Base-by-base conservation (phyloP, 2,888 invertebrate genomes). In the Sinhomidia bicolor region DNA sequence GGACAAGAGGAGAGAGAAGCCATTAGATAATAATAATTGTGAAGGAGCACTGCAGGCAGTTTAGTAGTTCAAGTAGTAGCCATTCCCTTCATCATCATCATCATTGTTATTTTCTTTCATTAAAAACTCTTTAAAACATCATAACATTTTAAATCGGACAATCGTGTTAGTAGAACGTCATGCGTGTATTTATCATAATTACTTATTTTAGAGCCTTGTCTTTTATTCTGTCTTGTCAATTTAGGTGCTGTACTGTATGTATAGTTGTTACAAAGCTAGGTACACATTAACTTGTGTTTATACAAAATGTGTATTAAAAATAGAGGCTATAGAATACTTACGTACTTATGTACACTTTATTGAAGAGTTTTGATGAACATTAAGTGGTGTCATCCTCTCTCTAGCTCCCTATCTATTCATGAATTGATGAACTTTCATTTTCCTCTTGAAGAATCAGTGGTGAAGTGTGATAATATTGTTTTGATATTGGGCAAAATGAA, bases 371-470 rank as follows among this genome's bases (percentile, higher is more conserved):
- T 29, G 26, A 14, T 60, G 12, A 23, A 17, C 3, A 12, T 60
- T 17, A 10, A 14, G 29, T 29, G 5, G 57, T 57, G 20, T 29
- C 29, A 57, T 57, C 26, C 1, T 60, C 29, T 12, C 29, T 60
- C 62, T n/a, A 4, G 17, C n/a, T n/a, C n/a, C n/a, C n/a, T n/a
- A n/a, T n/a, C n/a, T n/a, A n/a, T n/a, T n/a, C n/a, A 36, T 36
- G 36, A 60, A 80, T 80, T 80, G 44, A 80, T 80, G 41, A 62
- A 80, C 80, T 80, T 80, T 80, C 80, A 23, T 80, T 80, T 80
- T 80, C 60, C 10, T 80, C 44, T 80, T 57, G 57, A 12, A 5
- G 26, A 17, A 36, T 65, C 65, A 36, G 17, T 14, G 36, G 36
- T 36, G 9, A 17, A 65, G 26, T 62, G 26, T 29, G 62, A 29